phyloP scores from a whole-genome alignment of 2,888 invertebrate genomes.

The Mythimna pallens region DNA sequence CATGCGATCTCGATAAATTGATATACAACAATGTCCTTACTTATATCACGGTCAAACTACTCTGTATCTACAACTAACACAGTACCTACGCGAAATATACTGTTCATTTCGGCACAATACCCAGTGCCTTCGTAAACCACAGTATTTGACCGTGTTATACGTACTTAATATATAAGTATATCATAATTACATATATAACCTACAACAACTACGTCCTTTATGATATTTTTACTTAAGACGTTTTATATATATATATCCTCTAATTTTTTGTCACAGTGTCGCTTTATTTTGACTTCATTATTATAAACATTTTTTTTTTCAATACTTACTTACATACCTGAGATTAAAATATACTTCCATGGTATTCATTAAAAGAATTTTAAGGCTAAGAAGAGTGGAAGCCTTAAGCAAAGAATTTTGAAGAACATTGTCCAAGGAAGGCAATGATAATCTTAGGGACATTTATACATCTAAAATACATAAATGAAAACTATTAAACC shows the following conservation, averaged over 20 bases:
- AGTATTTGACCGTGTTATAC: slow-evolving; percentile 52
- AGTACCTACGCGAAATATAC: slow-evolving; percentile 34
- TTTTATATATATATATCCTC: slow-evolving; percentile 75
- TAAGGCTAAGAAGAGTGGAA: slow-evolving; percentile 81
- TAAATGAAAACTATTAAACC: slow-evolving; percentile 87
- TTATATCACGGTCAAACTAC: slow-evolving; percentile 50
- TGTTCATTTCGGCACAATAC: slow-evolving; percentile 32
- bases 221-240: slow-evolving; percentile 88
- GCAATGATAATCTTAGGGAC: slow-evolving; percentile 74
- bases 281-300: slow-evolving; percentile 90
- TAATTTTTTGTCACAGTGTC: slow-evolving; percentile 90
- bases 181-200: slow-evolving; percentile 71
- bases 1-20: slow-evolving; percentile 77
- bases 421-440: slow-evolving; percentile 75
- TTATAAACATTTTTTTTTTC: slow-evolving; percentile 83
- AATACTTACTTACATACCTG: slow-evolving; percentile 85
- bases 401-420: slow-evolving; percentile 83
- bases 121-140: slow-evolving; percentile 10
- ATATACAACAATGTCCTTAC: slow-evolving; percentile 79
- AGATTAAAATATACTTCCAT: slow-evolving; percentile 75
- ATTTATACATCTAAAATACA: slow-evolving; percentile 79
- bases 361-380: slow-evolving; percentile 65
- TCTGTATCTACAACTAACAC: slow-evolving; percentile 23
- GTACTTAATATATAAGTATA: slow-evolving; percentile 58
- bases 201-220: slow-evolving; percentile 88